These are phyloP conservation scores for Andricus curvator DNA, from an alignment of 2,888 invertebrate species.

Conservation along the genomic window DNA sequence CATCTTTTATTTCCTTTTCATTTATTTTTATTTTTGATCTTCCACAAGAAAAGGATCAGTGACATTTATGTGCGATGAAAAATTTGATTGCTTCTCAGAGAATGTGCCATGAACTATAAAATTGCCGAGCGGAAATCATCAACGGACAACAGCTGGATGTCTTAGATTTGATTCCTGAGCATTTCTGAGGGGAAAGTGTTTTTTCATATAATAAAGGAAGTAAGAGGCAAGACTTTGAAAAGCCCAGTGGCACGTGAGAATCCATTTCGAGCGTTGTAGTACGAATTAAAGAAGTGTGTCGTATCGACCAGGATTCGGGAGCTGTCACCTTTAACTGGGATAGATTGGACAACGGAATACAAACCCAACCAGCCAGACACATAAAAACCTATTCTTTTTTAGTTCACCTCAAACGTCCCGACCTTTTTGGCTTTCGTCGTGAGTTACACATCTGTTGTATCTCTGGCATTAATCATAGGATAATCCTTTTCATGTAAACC, in stretches of 20 bases:
- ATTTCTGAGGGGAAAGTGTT: conserved; percentile 15
- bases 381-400: conserved; percentile 19
- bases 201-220: conserved; percentile 16
- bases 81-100: conserved; percentile 30
- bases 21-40: not conserved
- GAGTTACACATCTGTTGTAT: conserved; percentile 71
- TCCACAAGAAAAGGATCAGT: not conserved
- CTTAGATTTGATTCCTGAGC: conserved; percentile 8
- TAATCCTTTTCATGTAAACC: conserved; percentile 68
- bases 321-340: conserved; percentile 37
- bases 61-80: conserved; percentile 28
- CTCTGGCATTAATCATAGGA: conserved; percentile 71
- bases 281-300: conserved; percentile 27
- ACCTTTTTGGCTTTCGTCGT: conserved; percentile 39
- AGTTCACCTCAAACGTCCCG: conserved; percentile 38
- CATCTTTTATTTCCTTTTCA: not conserved
- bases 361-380: conserved; percentile 26
- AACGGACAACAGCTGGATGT: conserved; percentile 36
- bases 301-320: conserved; percentile 18
- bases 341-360: not conserved
- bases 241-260: conserved; percentile 24
- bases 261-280: not conserved
- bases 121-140: conserved; percentile 21
- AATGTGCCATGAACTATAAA: conserved; percentile 39
- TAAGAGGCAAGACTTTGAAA: not conserved